A percentile compares a stretch with the other conserved stretches of the same genome.
phyloP scores from a whole-genome alignment of 1,140 invertebrate species.

The Lethrus apterus region DNA sequence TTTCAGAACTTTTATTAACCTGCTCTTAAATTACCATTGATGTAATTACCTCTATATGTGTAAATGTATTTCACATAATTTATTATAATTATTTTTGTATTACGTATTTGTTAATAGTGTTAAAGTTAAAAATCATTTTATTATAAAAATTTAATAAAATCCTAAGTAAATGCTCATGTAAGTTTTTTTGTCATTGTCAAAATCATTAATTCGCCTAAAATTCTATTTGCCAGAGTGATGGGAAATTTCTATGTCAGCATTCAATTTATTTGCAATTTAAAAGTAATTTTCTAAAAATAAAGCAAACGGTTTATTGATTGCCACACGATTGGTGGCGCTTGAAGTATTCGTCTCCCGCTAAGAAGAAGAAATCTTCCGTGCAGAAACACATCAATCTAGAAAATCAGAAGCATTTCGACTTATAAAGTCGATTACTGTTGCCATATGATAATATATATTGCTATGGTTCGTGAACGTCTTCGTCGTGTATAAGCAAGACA shows the following conservation, averaged over 20 bases:
- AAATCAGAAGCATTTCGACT: slow-evolving; percentile 18
- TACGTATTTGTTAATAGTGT: no score
- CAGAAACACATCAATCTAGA: slow-evolving; percentile 24
- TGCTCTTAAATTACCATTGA: no score
- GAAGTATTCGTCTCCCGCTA: slow-evolving; percentile 12
- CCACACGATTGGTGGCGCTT: slow-evolving; percentile 16
- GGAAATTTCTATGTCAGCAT: slow-evolving; percentile 17
- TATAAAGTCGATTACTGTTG: slow-evolving; percentile 5
- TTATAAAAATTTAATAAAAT: no score
- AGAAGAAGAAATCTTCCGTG: slow-evolving; percentile 24
- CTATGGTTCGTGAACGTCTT: not conserved
- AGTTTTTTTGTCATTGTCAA: no score
- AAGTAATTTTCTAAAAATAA: slow-evolving; percentile 26
- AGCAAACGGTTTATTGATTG: slow-evolving; percentile 21
- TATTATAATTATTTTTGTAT: no score
- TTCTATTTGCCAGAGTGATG: slow-evolving; percentile 18
- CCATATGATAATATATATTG: not conserved
- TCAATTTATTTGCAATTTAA: slow-evolving; percentile 26
- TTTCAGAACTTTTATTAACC: no score
- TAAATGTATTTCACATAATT: no score
- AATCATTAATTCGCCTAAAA: no score
- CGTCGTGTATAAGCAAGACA: not conserved
- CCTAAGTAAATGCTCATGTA: no score
- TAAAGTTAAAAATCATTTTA: no score
- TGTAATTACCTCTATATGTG: no score